Conservation (phyloP, 1,140 invertebrate genomes). For the Vanessa tameamea region DNA sequence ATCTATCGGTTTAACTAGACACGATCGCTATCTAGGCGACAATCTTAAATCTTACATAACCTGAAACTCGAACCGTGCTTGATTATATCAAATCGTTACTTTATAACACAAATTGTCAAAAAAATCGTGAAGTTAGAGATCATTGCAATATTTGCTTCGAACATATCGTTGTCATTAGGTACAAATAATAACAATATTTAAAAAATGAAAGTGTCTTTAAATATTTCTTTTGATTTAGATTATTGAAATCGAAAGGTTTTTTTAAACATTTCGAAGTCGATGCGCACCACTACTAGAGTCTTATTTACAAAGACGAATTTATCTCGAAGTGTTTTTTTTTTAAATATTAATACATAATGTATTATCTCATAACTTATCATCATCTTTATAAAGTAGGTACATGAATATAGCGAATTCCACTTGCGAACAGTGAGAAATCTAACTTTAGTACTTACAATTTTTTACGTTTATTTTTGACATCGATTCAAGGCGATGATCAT, state of each 20-base stretch:
- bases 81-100: constrained; percentile 26
- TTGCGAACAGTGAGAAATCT: constrained; percentile 15
- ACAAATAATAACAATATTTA: no score
- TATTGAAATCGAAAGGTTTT: no score
- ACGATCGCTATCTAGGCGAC: constrained; percentile 39
- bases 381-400: not conserved
- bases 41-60: constrained; percentile 39
- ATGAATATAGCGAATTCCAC: not conserved
- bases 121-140: not conserved
- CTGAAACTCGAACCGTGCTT: constrained; percentile 33
- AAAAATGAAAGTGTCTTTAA: no score
- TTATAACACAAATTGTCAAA: not conserved
- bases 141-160: no score
- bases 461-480: constrained; percentile 34
- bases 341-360: no score
- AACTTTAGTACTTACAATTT: constrained; percentile 17
- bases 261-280: no score
- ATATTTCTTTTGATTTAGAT: no score
- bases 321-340: no score
- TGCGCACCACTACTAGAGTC: no score
- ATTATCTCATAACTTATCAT: not conserved
- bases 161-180: no score
- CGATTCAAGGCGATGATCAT: constrained; percentile 60
- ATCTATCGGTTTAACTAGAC: constrained; percentile 39
- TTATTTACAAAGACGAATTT: no score